Conservation (phyloP, 2,797 vertebrate genomes). For the Paratrypauchen microcephalus region DNA sequence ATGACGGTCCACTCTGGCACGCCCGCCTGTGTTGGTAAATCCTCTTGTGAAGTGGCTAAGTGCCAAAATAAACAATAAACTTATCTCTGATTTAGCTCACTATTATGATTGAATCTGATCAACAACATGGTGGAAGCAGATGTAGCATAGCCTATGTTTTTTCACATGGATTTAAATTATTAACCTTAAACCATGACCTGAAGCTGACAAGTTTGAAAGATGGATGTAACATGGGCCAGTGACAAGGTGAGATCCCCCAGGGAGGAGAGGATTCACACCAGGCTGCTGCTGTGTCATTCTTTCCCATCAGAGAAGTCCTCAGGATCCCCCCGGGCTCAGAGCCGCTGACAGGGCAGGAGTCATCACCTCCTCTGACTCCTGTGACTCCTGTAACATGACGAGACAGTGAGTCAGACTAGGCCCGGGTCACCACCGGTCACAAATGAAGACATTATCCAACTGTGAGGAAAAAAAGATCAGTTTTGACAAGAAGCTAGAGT, state of each 20-base stretch:
- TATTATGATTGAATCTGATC: not conserved
- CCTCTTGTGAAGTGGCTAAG: too few relatives aligned
- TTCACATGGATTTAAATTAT: not conserved
- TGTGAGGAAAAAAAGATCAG: not conserved
- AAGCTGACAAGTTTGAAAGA: not conserved
- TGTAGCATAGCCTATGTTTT: not conserved
- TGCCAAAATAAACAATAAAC: too few relatives aligned
- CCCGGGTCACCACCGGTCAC: slow-evolving; percentile 43
- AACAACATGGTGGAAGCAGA: not conserved
- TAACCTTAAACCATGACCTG: not conserved
- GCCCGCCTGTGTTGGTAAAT: too few relatives aligned
- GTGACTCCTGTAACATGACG: slow-evolving; percentile 42
- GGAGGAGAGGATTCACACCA: not conserved
- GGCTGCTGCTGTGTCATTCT: slow-evolving; percentile 47
- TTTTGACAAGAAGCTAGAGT: not conserved
- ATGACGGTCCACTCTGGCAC: too few relatives aligned
- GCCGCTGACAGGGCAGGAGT: slow-evolving; percentile 48
- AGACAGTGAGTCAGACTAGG: slow-evolving; percentile 64
- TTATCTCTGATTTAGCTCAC: not conserved
- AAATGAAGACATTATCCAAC: slow-evolving; percentile 7
- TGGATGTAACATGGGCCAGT: not conserved
- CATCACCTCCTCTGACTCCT: slow-evolving; percentile 49
- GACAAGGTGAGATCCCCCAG: slow-evolving; percentile 13
- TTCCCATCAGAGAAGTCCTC: slow-evolving; percentile 42
- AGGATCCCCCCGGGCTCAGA: slow-evolving; percentile 31